Evolutionary conservation across 2,113 vertebrate genomes (phyloP), one percentile per base, ranked within the genome.

Genomic region (Sander vitreus): DNA sequence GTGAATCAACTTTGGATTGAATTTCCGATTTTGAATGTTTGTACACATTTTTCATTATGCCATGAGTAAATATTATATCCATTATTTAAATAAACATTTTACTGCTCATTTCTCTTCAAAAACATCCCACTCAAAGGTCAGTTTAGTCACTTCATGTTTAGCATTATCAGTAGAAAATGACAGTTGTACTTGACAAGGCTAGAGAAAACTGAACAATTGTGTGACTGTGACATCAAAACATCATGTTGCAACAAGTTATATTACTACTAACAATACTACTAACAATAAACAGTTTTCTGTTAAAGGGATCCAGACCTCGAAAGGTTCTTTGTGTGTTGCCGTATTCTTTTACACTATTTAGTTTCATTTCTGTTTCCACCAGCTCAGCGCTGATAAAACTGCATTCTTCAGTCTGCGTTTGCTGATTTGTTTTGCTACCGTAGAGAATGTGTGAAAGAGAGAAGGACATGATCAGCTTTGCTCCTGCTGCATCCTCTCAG

Each of bases 391-490:
- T 51, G 53, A 76, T 64, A 85, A 83, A 81, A 81, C 57, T 1
- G 62, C 86, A 93, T 92, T 89, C 89, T 80, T 89, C 86, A 78
- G 91, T 91, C 84, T 86, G 64, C 59, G 43, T 73, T 54, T 85
- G 72, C 16, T 16, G 23, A 73, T 81, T 78, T 92, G 93, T 95
- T 95, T 94, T 90, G 93, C 93, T 93, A 91, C 73, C 6, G 11
- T 8, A 8, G 68, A 33, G 65, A 88, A 64, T 67, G 77, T 87
- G 80, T 92, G 86, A 84, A 87, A 85, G 82, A 78, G 76, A 82
- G 55, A 84, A 39, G 67, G 65, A 30, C 60, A 25, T 50, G 71
- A 65, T 88, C 51, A 45, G 33, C 53, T 67, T 57, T 19, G 33
- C 43, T 58, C 30, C 16, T 71, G 58, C 48, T 74, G 0, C 11